Evolutionary conservation across 2,797 vertebrate genomes (phyloP), one percentile per base, ranked within the genome.

Genomic region (Galago senegalensis): DNA sequence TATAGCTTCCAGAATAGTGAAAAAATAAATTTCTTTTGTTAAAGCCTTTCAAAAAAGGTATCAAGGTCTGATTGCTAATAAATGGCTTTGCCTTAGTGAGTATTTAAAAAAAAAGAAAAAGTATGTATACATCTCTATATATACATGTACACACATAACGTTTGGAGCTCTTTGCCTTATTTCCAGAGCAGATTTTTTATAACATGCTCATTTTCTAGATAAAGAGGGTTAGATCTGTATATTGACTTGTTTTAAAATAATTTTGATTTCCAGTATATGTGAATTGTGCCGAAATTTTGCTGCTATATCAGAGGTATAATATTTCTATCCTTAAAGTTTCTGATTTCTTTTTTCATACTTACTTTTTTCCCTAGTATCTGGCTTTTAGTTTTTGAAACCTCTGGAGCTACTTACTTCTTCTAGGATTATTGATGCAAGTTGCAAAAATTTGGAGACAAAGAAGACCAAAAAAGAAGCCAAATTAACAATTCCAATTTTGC

Each of bases 241-340:
- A 92, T 87, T 85, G 65, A 93, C 40, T 61, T 60, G 27, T 34
- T 34, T 91, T 5, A n/a, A 83, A 92, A 40, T 76, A 53, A 63
- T 79, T n/a, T 65, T 82, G 91, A 70, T 95, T 89, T 95, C 61
- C 16, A 75, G 40, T 82, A 34, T 89, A 18, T 89, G 40, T 80
- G 40, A 95, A 43, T 27, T 89, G 7, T 83, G 25, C 37, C 25
- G 31, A 75, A 43, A 17, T 93, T 91, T 87, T 96, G 31, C 25
- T 79, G 49, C 31, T 95, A 93, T 85, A 37, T 90, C 84, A 96
- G 73, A 83, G 31, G 23, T 91, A 0, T 96, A 90, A 82, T 60
- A 56, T 40, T 76, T 72, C 12, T 83, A 1, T 86, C 40, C 27
- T 91, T 90, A 34, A 80, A 82, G 34, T 37, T 77, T 85, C 46